A percentile compares a stretch with the other conserved stretches of the same genome.
Conservation (phyloP, 1,140 invertebrate species). For the Helicoverpa zea region DNA sequence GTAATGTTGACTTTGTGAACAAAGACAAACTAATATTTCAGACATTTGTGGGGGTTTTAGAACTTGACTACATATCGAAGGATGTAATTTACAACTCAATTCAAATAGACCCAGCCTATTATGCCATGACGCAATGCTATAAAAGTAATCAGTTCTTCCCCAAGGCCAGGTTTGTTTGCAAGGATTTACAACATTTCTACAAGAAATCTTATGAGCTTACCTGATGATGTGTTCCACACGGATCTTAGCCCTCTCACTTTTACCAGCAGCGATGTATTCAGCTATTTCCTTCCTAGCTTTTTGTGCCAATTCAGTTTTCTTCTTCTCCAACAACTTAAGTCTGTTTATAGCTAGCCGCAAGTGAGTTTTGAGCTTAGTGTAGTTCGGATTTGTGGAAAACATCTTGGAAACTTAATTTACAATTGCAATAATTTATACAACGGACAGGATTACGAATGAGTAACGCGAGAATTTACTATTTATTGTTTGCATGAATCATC, state of each 20-base stretch:
- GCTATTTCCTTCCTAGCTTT: slow-evolving; percentile 99
- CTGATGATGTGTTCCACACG: slow-evolving; percentile 98
- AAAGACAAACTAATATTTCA: background rate
- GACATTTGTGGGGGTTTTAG: background rate
- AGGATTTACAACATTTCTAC: background rate
- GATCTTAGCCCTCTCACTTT: slow-evolving; percentile 97
- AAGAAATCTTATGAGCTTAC: slow-evolving; percentile 71
- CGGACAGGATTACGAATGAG: slow-evolving; percentile 29
- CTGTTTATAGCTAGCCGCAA: slow-evolving; percentile 96
- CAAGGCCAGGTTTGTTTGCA: slow-evolving; percentile 9
- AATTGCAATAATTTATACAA: slow-evolving; percentile 13
- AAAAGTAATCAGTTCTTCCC: slow-evolving; percentile 13
- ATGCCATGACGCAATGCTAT: slow-evolving; percentile 36
- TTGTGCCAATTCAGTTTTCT: slow-evolving; percentile 98
- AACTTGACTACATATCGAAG: too few relatives aligned
- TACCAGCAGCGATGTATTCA: slow-evolving; percentile 96
- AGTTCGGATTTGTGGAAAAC: slow-evolving; percentile 96
- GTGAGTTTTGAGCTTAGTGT: slow-evolving; percentile 98
- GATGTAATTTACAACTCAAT: background rate
- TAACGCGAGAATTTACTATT: slow-evolving; percentile 41
- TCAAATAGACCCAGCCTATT: background rate
- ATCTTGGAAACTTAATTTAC: slow-evolving; percentile 85
- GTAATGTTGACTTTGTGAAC: background rate
- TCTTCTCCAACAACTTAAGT: slow-evolving; percentile 98
- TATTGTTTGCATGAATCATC: slow-evolving; percentile 46